Base-by-base conservation (phyloP, 2,113 vertebrate genomes). In the Hippocampus comes region DNA sequence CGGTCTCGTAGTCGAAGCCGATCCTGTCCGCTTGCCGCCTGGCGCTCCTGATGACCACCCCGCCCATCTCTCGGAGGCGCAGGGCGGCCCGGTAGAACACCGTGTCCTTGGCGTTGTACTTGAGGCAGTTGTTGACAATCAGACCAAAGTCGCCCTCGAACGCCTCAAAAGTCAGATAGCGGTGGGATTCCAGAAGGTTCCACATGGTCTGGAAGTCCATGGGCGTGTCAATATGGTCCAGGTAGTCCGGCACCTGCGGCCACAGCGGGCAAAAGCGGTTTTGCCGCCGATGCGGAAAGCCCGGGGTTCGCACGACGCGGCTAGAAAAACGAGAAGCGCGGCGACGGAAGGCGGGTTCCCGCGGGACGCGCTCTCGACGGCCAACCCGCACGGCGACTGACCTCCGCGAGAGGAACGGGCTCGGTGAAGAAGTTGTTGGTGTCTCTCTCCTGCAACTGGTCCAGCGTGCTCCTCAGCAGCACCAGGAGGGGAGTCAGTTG, bases 121-220 rank as follows among this genome's bases (percentile, higher is more conserved):
- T 98, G 86, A 98, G 94, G 88, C 97, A 99, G 89, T 99, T 99
- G 93, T 94, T 98, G 84, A 99, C 95, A 9, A 99, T 99, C 75
- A 98, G 93, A 79, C 96, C 95, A 80, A 99, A 99, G 92, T 99
- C 96, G 9, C 93, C 93, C 90, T 99, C 97, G 71, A 99, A 99
- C 65, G 95, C 93, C 20, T 99, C 96, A 0, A 99, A 97, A 72
- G 95, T 98, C 90, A 96, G 93, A 89, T 99, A 99, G 83, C 92
- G 94, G 81, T 98, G 96, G 60, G 94, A 94, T 87, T 99, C 97
- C 80, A 99, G 90, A 77, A 95, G 93, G 82, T 94, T 94, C 90
- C 96, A 98, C 97, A 99, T 99, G 59, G 96, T 98, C 92, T 97
- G 95, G 90, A 99, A 99, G 85, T 99, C 97, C 97, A 99, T 99